Evolutionary conservation across 2,797 vertebrate species (phyloP).

Genomic region (Dipus sagitta): DNA sequence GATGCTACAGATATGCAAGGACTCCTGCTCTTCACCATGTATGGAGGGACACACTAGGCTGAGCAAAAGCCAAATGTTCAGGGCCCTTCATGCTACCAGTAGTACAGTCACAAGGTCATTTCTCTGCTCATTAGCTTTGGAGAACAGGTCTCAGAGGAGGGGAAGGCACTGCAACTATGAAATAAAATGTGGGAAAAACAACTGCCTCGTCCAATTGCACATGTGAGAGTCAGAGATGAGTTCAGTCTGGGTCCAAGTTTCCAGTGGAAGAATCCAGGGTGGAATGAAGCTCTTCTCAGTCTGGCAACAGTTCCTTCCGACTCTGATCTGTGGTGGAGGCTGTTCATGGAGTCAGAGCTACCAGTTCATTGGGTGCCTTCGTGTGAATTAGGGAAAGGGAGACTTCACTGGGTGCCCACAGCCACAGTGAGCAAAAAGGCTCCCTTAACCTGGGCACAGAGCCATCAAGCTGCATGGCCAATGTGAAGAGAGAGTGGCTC

Average conservation of each 20-base stretch:
- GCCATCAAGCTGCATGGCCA: background rate
- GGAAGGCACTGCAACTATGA: background rate
- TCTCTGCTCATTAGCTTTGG: background rate
- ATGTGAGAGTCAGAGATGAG: background rate
- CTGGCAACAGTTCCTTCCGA: background rate
- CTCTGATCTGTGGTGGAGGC: background rate
- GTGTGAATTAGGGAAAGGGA: background rate
- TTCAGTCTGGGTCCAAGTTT: background rate
- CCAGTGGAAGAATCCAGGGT: background rate
- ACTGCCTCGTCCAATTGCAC: background rate
- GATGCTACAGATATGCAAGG: background rate
- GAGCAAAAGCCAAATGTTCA: accelerated
- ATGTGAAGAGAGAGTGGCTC: background rate
- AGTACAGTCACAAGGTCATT: background rate
- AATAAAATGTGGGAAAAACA: conserved; percentile 3
- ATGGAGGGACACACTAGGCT: accelerated
- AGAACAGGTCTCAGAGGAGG: background rate
- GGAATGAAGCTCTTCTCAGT: background rate
- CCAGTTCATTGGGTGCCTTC: background rate
- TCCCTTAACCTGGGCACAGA: background rate
- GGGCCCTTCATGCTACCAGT: background rate
- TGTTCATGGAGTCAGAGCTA: background rate
- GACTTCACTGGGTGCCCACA: too few species aligned
- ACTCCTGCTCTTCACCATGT: background rate
- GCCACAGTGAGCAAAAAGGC: background rate